These are phyloP conservation scores for Biston betularia DNA, from an alignment of 2,888 invertebrate species.

Conservation along the genomic window DNA sequence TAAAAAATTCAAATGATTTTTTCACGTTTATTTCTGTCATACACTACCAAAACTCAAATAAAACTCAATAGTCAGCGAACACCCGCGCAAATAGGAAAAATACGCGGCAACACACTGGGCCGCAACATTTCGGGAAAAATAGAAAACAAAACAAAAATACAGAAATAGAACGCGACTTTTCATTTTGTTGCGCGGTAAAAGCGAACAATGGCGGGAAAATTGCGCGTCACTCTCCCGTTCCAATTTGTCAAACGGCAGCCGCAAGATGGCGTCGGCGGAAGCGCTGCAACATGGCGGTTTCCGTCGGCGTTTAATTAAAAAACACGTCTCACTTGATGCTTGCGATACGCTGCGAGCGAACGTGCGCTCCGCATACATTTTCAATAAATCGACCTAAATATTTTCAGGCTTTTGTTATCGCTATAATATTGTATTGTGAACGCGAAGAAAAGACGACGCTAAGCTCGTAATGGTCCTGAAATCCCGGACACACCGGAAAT, in stretches of 20 bases:
- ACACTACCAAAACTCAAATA: constrained; percentile 64
- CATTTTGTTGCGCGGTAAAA: constrained; percentile 83
- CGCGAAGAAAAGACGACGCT: constrained; percentile 27
- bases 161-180: constrained; percentile 80
- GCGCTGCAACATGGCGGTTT: constrained; percentile 76
- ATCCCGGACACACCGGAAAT: constrained; percentile 65
- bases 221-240: constrained; percentile 85
- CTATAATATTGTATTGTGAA: constrained; percentile 20
- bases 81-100: constrained; percentile 65
- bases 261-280: constrained; percentile 82
- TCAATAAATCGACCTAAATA: constrained; percentile 48
- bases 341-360: constrained; percentile 59
- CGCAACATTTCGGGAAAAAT: constrained; percentile 68
- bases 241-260: constrained; percentile 85
- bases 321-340: constrained; percentile 79
- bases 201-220: constrained; percentile 86
- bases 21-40: constrained; percentile 49
- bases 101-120: constrained; percentile 60
- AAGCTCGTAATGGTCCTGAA: constrained; percentile 54
- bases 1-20: constrained; percentile 43
- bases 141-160: constrained; percentile 58
- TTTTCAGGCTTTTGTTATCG: constrained; percentile 16
- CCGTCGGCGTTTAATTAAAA: constrained; percentile 82
- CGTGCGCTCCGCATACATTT: constrained; percentile 54
- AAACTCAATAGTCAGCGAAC: constrained; percentile 71